Percentiles rank a stretch among this genome's conserved stretches.
phyloP scores from a whole-genome alignment of 2,888 invertebrate species.

The Galeruca laticollis region DNA sequence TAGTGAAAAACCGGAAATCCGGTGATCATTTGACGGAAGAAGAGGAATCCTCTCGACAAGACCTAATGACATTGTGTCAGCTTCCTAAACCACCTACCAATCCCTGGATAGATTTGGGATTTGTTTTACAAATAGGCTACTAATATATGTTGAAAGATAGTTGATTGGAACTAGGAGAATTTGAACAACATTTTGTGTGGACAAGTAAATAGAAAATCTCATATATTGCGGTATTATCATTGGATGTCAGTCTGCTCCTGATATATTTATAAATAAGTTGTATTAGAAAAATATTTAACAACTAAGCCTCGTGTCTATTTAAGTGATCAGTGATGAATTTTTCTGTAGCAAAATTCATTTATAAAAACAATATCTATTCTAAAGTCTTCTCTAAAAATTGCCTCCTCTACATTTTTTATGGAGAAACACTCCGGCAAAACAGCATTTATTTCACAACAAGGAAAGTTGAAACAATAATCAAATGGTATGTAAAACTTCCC shows the following conservation, averaged over 20 bases:
- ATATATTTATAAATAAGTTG: too few species aligned
- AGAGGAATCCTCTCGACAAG: slow-evolving; percentile 13
- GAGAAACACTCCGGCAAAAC: slow-evolving; percentile 20
- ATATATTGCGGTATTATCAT: too few species aligned
- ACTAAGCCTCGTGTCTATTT: too few species aligned
- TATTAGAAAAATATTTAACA: too few species aligned
- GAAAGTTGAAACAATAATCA: slow-evolving; percentile 39
- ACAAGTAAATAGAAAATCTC: neutral
- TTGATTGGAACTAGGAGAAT: neutral
- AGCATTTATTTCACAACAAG: slow-evolving; percentile 34
- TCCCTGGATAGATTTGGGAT: neutral
- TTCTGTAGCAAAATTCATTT: too few species aligned
- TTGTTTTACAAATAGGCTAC: slow-evolving; percentile 9
- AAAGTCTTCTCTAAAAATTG: too few species aligned
- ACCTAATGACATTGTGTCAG: slow-evolving; percentile 16
- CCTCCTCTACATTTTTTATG: slow-evolving; percentile 19
- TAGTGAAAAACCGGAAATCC: slow-evolving; percentile 9
- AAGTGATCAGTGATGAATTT: too few species aligned
- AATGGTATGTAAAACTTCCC: slow-evolving; percentile 38
- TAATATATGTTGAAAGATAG: slow-evolving; percentile 2
- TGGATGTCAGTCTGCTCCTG: too few species aligned
- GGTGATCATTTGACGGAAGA: neutral
- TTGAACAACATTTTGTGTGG: too few species aligned
- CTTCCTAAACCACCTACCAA: slow-evolving; percentile 2
- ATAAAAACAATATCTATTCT: too few species aligned